Evolutionary conservation across 2,888 invertebrate genomes (phyloP).

Genomic region (Pollenia griseotomentosa): DNA sequence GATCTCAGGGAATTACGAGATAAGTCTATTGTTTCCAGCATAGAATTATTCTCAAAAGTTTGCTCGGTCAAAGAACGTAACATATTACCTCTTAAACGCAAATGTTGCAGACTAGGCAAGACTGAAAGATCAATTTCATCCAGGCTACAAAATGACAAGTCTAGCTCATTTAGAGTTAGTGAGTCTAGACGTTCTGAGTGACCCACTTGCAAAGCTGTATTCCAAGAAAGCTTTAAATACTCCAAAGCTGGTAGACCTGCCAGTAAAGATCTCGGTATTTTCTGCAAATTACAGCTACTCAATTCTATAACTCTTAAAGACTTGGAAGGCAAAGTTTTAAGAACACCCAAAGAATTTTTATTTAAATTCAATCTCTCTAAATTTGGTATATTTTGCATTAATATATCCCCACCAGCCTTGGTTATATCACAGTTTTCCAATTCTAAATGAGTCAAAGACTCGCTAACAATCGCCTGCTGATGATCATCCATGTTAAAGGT

Average conservation of each 20-base stretch:
- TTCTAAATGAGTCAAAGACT: slow-evolving; percentile 86
- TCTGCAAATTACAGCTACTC: slow-evolving; percentile 86
- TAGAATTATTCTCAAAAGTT: slow-evolving; percentile 87
- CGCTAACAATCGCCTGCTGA: slow-evolving; percentile 86
- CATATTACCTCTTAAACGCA: slow-evolving; percentile 87
- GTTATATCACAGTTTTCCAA: slow-evolving; percentile 87
- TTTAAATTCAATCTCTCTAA: slow-evolving; percentile 86
- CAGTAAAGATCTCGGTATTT: slow-evolving; percentile 85
- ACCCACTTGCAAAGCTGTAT: slow-evolving; percentile 85
- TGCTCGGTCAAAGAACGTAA: slow-evolving; percentile 86
- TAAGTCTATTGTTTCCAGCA: slow-evolving; percentile 87
- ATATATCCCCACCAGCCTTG: slow-evolving; percentile 84
- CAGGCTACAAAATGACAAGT: slow-evolving; percentile 87
- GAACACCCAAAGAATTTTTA: slow-evolving; percentile 85
- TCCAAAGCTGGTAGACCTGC: slow-evolving; percentile 86
- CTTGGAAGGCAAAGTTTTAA: slow-evolving; percentile 85
- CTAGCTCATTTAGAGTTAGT: slow-evolving; percentile 85
- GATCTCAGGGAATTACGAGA: slow-evolving; percentile 88
- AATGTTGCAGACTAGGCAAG: slow-evolving; percentile 86
- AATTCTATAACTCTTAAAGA: slow-evolving; percentile 86
- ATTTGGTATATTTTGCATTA: slow-evolving; percentile 84
- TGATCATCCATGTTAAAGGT: slow-evolving; percentile 85
- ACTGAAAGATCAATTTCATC: slow-evolving; percentile 87
- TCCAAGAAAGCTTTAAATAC: slow-evolving; percentile 87
- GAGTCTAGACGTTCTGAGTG: slow-evolving; percentile 84